phyloP scores from a whole-genome alignment of 2,888 invertebrate species.

The Yponomeuta sedellus region DNA sequence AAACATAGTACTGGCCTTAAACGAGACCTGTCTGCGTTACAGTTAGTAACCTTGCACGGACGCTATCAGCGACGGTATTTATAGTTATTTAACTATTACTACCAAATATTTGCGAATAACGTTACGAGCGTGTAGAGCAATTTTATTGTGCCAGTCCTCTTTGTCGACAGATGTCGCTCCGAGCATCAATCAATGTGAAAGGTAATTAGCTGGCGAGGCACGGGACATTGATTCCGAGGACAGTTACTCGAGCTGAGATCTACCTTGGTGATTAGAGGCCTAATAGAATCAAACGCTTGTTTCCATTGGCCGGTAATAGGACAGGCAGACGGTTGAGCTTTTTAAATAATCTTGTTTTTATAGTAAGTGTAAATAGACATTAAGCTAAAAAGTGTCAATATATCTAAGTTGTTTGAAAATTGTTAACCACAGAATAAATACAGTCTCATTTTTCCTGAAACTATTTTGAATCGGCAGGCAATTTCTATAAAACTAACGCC shows the following conservation, averaged over 20 bases:
- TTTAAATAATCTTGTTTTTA: too few relatives aligned
- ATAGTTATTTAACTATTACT: neutral
- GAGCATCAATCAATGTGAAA: neutral
- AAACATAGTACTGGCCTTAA: too few relatives aligned
- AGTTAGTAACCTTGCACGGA: too few relatives aligned
- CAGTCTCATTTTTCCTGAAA: too few relatives aligned
- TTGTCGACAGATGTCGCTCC: neutral
- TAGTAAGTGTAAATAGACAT: too few relatives aligned
- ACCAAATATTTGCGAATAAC: neutral
- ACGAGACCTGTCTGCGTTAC: too few relatives aligned
- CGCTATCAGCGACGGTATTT: too few relatives aligned
- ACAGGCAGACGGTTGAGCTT: neutral
- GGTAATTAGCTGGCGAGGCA: neutral
- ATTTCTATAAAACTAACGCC: too few relatives aligned
- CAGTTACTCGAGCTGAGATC: neutral
- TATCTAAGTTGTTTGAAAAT: too few relatives aligned
- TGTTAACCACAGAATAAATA: too few relatives aligned
- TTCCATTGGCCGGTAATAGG: neutral
- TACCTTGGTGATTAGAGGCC: neutral
- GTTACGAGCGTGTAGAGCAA: neutral
- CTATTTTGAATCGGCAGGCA: too few relatives aligned
- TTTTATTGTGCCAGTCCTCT: neutral
- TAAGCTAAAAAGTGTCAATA: too few relatives aligned
- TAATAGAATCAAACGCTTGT: neutral
- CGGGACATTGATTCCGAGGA: neutral